Conservation (phyloP, 2,113 vertebrate species). For the Pseudopodoces humilis region DNA sequence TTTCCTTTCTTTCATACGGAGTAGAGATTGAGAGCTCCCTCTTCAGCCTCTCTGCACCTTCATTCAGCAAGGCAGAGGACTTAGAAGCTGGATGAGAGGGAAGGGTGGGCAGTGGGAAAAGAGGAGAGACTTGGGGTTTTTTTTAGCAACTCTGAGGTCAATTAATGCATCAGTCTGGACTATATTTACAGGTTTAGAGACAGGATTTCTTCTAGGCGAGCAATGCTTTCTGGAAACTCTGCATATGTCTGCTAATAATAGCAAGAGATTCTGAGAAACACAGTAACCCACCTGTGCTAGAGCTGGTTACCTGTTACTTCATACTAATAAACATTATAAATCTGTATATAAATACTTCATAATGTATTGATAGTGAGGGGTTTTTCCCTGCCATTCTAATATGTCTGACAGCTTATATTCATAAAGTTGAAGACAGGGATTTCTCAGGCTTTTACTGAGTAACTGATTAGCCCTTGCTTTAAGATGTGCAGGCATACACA, state of each 20-base stretch:
- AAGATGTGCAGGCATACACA: neutral
- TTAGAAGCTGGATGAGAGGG: neutral
- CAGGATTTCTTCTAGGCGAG: neutral
- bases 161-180: neutral
- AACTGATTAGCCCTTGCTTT: neutral
- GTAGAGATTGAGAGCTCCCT: conserved; percentile 33
- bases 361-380: neutral
- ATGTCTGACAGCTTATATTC: neutral
- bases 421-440: neutral
- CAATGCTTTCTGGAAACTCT: neutral
- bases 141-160: neutral
- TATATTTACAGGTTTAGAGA: neutral
- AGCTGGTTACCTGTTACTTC: neutral
- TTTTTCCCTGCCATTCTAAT: neutral
- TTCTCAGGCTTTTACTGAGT: neutral
- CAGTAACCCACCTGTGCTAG: neutral
- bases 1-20: neutral
- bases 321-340: neutral
- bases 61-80: neutral
- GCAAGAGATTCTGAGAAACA: neutral
- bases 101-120: neutral
- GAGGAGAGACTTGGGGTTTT: neutral
- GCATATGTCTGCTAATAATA: neutral
- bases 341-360: neutral
- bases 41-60: conserved; percentile 14